phyloP scores from a whole-genome alignment of 2,113 vertebrate species.

The Xenus cinereus region DNA sequence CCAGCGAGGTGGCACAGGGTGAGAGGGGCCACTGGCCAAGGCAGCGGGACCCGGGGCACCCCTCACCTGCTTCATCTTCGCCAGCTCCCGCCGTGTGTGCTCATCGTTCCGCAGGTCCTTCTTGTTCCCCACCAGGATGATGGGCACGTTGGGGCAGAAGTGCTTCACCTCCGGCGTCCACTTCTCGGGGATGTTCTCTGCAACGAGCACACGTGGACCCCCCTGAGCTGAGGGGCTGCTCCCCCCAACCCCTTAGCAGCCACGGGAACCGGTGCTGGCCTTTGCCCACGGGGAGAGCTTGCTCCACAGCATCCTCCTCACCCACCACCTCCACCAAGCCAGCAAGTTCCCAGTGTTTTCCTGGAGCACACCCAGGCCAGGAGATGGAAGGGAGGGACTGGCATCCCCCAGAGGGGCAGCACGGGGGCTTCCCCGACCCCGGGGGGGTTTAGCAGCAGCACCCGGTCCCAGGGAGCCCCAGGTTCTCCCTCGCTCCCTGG shows the following conservation, averaged over 20 bases:
- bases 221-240: not conserved
- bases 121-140: constrained; percentile 97
- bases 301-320: not conserved
- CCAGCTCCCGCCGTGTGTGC: constrained; percentile 90
- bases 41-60: not conserved
- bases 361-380: not conserved
- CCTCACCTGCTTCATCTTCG: constrained; percentile 96
- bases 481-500: not conserved
- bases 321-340: not conserved
- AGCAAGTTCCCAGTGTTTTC: not conserved
- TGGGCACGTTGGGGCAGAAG: constrained; percentile 96
- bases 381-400: not conserved
- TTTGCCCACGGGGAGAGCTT: fast-evolving
- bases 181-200: constrained; percentile 98
- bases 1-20: not conserved
- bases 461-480: not conserved
- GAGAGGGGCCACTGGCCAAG: fast-evolving
- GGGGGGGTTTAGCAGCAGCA: not conserved
- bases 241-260: fast-evolving
- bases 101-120: constrained; percentile 96
- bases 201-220: not conserved
- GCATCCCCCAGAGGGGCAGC: not conserved
- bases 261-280: fast-evolving
- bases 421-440: fast-evolving
- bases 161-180: constrained; percentile 99